phyloP scores from a whole-genome alignment of 2,797 vertebrate species.

The Pangasius mekongensis region DNA sequence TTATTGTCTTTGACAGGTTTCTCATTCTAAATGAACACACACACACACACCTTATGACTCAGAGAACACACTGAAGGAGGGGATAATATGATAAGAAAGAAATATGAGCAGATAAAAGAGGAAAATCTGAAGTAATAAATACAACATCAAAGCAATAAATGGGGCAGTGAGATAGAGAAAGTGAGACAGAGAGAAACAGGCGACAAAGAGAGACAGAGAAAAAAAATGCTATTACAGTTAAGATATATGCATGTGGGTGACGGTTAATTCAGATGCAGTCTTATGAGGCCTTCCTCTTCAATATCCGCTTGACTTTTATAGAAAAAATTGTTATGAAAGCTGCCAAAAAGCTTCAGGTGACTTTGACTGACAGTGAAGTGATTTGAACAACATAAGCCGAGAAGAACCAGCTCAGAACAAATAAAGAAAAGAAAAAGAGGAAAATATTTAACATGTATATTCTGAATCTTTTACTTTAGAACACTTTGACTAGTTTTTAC shows the following conservation, averaged over 20 bases:
- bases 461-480: background rate
- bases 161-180: constrained; percentile 33
- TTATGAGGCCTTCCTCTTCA: background rate
- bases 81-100: constrained; percentile 58
- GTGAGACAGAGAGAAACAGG: background rate
- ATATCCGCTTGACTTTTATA: background rate
- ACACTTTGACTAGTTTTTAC: background rate
- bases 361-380: background rate
- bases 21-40: background rate
- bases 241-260: constrained; percentile 15
- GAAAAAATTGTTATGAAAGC: background rate
- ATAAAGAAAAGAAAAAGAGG: background rate
- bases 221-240: background rate
- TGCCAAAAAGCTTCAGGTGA: background rate
- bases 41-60: constrained; percentile 38
- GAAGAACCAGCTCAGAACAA: background rate
- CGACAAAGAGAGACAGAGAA: background rate
- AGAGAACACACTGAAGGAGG: constrained; percentile 39
- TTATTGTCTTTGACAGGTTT: constrained; percentile 34
- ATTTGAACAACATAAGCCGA: background rate
- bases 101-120: constrained; percentile 49
- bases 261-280: background rate
- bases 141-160: constrained; percentile 55
- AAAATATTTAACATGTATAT: background rate
- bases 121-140: constrained; percentile 55